These are phyloP conservation scores for Phenganax stokvisi DNA, from an alignment of 92 coral and sea anemone genomes.

Conservation along the genomic window DNA sequence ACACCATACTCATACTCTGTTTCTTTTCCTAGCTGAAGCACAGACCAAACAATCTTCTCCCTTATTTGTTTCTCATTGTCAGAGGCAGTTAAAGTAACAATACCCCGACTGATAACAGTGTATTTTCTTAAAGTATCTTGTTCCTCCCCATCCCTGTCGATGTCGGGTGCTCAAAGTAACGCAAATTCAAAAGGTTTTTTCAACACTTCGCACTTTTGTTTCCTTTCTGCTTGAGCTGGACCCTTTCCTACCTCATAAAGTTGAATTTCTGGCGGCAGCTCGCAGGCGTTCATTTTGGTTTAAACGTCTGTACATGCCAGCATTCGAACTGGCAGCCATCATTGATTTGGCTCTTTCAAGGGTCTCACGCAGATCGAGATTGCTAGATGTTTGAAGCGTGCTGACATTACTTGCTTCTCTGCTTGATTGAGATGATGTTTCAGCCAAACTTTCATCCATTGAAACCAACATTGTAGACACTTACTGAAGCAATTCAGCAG, in stretches of 20 bases:
- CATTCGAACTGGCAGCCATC: slow-evolving; percentile 43
- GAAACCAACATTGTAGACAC: background rate
- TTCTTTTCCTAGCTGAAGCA: slow-evolving; percentile 28
- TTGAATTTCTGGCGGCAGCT: slow-evolving; percentile 33
- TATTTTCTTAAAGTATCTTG: slow-evolving; percentile 8
- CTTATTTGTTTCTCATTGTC: slow-evolving; percentile 12
- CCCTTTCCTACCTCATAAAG: background rate
- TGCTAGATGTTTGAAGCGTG: background rate
- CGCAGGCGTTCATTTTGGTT: slow-evolving; percentile 43
- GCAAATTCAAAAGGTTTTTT: slow-evolving; percentile 52
- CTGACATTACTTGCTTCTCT: background rate
- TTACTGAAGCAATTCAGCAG: slow-evolving; percentile 22
- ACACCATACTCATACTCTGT: slow-evolving; percentile 41
- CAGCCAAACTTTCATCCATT: background rate
- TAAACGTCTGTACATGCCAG: slow-evolving; percentile 41
- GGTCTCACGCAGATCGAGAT: no score
- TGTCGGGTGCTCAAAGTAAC: slow-evolving; percentile 36
- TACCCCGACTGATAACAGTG: background rate
- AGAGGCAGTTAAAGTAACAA: slow-evolving; percentile 10
- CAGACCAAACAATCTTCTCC: slow-evolving; percentile 37
- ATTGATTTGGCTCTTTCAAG: slow-evolving; percentile 35
- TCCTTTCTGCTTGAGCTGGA: slow-evolving; percentile 6
- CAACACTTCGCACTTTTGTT: slow-evolving; percentile 22
- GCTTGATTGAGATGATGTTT: background rate
- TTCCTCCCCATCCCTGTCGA: slow-evolving; percentile 22